Conservation (phyloP, 2,797 vertebrate species). For the Antennarius maculatus region DNA sequence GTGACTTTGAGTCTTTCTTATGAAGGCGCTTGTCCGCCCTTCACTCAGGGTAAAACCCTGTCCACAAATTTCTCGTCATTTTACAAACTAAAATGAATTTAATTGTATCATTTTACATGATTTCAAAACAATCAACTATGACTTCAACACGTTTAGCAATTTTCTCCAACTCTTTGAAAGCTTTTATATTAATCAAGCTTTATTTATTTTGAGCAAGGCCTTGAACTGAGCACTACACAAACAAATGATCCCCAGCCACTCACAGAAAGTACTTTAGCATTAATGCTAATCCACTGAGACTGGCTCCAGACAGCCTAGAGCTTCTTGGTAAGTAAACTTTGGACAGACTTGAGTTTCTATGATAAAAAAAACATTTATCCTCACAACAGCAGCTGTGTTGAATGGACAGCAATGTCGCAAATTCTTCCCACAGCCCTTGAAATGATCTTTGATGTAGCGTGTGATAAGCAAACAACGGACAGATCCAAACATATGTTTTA, state of each 20-base stretch:
- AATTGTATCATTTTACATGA: neutral
- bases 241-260: conserved; percentile 23
- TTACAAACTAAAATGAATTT: neutral
- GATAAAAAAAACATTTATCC: conserved; percentile 15
- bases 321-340: conserved; percentile 27
- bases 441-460: neutral
- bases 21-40: neutral
- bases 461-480: neutral
- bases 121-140: neutral
- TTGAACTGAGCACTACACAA: too few relatives aligned
- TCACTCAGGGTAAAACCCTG: neutral
- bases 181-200: too few relatives aligned
- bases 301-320: conserved; percentile 21
- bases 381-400: neutral
- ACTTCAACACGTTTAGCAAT: too few relatives aligned
- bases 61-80: neutral
- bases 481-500: neutral
- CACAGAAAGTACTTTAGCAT: conserved; percentile 31
- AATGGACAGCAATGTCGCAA: neutral
- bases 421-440: neutral
- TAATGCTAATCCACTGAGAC: conserved; percentile 45
- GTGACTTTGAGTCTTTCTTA: conserved; percentile 7
- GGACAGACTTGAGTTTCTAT: conserved; percentile 34
- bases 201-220: too few relatives aligned
- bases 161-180: too few relatives aligned